Evolutionary conservation across 2,113 vertebrate genomes (phyloP), one percentile per base, ranked within the genome.

Genomic region (Pollachius pollachius): DNA sequence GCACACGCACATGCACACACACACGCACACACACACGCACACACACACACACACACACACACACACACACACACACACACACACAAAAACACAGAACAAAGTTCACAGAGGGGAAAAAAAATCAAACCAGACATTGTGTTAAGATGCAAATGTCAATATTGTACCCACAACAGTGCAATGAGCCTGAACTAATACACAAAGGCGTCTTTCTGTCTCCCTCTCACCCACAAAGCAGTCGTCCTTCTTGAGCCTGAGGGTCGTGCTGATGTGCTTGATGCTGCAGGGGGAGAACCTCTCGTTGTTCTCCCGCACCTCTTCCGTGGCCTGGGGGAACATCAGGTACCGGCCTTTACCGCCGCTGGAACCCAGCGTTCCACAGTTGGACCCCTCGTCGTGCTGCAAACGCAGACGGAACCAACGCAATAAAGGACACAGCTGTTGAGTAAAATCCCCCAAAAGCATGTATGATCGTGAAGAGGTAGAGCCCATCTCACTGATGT

Each of bases 251-350:
- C 71, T 63, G 17, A 95, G 85, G 48, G 90, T 56, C 15, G 17
- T 64, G 73, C 87, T 86, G 67, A 94, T 90, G 52, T 81, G 84
- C 52, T 65, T 17, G n/a, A 92, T 73, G 84, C 92, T 94, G 80
- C 94, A 95, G 0, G 85, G 77, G 0, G 94, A 94, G 70, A 95
- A 88, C 62, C 88, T 93, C n/a, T 94, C 89, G 1, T 90, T 95
- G 87, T 95, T 95, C 73, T 92, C 91, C 21, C 85, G 89, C n/a
- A 88, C 72, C 30, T 89, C 88, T 0, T 91, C 79, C 1, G 91
- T 81, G 72, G 93, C 94, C 0, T 93, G 76, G 62, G 91, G 91
- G 71, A 91, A 95, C 94, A 95, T 95, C 83, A 95, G 84, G 79
- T 87, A 94, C 21, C 90, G 85, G 60, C 94, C 94, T 68, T 90